These are phyloP conservation scores for Lathamus discolor DNA, from an alignment of 2,113 vertebrate species.

Conservation along the genomic window DNA sequence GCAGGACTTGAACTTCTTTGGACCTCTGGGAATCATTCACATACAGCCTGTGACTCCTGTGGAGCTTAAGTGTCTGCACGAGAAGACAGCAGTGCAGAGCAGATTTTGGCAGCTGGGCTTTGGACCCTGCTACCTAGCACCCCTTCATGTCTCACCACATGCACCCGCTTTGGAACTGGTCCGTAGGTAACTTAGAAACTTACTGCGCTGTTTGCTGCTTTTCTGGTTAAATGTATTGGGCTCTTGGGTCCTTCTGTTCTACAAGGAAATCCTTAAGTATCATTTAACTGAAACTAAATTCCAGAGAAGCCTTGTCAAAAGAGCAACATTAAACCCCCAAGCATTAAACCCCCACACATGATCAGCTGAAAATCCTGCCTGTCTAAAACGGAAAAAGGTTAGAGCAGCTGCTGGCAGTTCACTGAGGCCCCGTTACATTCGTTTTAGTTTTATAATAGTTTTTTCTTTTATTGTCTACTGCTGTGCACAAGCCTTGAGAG, in stretches of 20 bases:
- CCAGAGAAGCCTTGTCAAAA: not conserved
- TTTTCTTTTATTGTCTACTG: not conserved
- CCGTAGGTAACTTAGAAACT: rapidly evolving
- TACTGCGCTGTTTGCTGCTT: not conserved
- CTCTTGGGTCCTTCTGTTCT: not conserved
- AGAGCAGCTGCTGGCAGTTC: not conserved
- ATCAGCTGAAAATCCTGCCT: not conserved
- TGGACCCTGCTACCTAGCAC: not conserved
- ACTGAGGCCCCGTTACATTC: not conserved
- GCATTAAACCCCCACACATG: not conserved
- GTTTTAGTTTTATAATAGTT: not conserved
- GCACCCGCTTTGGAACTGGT: not conserved
- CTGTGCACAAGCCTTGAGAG: not conserved
- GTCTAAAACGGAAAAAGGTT: not conserved
- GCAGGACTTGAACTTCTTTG: not conserved
- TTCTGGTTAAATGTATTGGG: not conserved
- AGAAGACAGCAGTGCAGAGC: not conserved
- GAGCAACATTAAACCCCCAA: not conserved
- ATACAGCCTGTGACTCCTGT: not conserved
- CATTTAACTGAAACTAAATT: not conserved
- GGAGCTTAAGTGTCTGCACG: not conserved
- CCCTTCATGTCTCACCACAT: not conserved
- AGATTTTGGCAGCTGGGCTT: not conserved
- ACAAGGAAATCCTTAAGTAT: not conserved
- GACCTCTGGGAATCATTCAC: not conserved